phyloP scores from a whole-genome alignment of 92 coral and sea anemone genomes.

The Zoanthus sociatus region DNA sequence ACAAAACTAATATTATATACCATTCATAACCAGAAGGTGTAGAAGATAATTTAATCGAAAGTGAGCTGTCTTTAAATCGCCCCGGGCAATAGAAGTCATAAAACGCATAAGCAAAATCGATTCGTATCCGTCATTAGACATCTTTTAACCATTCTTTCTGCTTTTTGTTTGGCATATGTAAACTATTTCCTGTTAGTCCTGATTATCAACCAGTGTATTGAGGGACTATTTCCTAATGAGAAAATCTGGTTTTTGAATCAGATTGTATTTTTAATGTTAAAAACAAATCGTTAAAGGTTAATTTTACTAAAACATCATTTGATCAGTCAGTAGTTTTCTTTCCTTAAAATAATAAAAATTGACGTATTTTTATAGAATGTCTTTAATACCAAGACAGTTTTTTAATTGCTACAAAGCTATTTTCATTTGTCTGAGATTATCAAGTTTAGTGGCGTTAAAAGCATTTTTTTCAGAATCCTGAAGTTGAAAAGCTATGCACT shows the following conservation, averaged over 20 bases:
- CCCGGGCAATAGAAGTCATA: background rate
- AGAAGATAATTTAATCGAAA: background rate
- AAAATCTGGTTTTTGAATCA: background rate
- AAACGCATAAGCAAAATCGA: background rate
- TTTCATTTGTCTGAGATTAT: background rate
- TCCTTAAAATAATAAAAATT: too few species aligned
- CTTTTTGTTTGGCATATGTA: background rate
- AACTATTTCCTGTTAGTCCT: background rate
- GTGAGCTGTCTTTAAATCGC: background rate
- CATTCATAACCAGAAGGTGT: too few species aligned
- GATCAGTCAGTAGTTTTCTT: background rate
- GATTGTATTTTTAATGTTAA: background rate
- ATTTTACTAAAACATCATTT: background rate
- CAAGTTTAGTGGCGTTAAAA: background rate
- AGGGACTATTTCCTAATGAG: background rate
- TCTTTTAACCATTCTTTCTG: background rate
- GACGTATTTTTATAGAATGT: background rate
- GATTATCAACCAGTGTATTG: background rate
- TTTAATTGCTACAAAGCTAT: background rate
- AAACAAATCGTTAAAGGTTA: background rate
- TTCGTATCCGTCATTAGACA: background rate
- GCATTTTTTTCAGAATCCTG: background rate
- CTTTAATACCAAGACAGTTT: background rate
- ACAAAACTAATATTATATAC: too few species aligned
- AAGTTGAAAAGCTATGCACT: background rate